Percentiles rank a stretch among this genome's conserved stretches.
Conservation (phyloP, 2,113 vertebrate genomes). For the Heptranchias perlo region DNA sequence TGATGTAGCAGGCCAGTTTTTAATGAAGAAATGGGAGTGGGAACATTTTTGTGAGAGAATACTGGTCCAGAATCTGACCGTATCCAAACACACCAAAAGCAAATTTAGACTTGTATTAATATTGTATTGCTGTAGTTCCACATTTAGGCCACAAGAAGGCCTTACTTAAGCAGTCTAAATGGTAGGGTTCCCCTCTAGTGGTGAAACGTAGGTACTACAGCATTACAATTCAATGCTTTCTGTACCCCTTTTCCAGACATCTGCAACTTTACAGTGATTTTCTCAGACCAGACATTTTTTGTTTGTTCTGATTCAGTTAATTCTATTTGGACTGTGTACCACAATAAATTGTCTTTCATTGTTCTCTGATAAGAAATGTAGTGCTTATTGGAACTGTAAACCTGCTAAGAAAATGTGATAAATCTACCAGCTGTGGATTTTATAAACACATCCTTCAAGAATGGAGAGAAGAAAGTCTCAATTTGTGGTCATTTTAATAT, state of each 20-base stretch:
- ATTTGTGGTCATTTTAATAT: background rate
- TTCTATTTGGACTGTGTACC: background rate
- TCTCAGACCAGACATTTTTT: background rate
- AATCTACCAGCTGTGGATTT: background rate
- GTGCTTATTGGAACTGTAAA: background rate
- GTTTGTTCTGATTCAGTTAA: background rate
- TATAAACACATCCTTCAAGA: background rate
- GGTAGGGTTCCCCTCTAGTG: background rate
- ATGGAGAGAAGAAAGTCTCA: background rate
- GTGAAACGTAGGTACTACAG: background rate
- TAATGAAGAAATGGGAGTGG: background rate
- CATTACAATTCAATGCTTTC: background rate
- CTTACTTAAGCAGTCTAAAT: background rate
- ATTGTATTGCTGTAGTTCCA: slow-evolving; percentile 18
- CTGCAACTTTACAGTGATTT: background rate
- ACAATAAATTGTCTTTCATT: background rate
- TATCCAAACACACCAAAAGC: background rate
- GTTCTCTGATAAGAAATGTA: background rate
- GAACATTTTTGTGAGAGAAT: background rate
- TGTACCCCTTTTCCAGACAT: background rate
- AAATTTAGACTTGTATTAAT: background rate
- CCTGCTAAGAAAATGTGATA: background rate
- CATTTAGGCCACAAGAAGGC: background rate
- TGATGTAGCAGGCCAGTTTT: background rate
- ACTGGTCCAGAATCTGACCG: background rate